Percentiles rank a stretch among this genome's conserved stretches.
phyloP scores from a whole-genome alignment of 2,113 vertebrate genomes.

The Poicephalus meyeri region DNA sequence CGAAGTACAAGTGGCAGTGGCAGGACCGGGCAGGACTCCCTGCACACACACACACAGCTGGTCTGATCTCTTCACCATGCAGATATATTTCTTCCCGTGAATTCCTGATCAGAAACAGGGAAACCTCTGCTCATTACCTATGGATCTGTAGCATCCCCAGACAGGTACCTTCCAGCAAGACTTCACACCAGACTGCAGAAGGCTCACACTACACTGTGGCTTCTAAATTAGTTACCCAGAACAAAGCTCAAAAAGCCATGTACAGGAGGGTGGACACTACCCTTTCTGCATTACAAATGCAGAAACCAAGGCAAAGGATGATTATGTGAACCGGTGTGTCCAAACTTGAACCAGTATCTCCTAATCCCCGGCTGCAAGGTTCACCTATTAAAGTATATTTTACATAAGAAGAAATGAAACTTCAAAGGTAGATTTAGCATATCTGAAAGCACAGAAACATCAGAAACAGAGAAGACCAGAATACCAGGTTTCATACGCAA shows the following conservation, averaged over 20 bases:
- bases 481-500: not conserved
- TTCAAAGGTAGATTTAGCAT: not conserved
- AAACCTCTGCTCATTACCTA: not conserved
- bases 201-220: not conserved
- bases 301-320: not conserved
- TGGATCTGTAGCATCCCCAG: not conserved
- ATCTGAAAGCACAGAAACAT: not conserved
- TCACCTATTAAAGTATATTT: not conserved
- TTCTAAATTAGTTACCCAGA: not conserved
- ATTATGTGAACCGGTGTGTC: not conserved
- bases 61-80: not conserved
- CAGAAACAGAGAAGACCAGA: not conserved
- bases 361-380: not conserved
- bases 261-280: not conserved
- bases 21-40: not conserved
- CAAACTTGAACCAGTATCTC: not conserved
- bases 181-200: not conserved
- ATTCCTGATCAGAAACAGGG: not conserved
- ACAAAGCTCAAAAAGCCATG: not conserved
- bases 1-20: not conserved
- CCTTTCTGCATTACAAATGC: not conserved
- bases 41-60: not conserved
- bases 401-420: not conserved
- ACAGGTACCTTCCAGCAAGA: not conserved
- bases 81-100: not conserved